A percentile compares a stretch with the other conserved stretches of the same genome.
These are phyloP conservation scores for Nephila pilipes DNA, from an alignment of 1,140 invertebrate genomes.

Conservation along the genomic window DNA sequence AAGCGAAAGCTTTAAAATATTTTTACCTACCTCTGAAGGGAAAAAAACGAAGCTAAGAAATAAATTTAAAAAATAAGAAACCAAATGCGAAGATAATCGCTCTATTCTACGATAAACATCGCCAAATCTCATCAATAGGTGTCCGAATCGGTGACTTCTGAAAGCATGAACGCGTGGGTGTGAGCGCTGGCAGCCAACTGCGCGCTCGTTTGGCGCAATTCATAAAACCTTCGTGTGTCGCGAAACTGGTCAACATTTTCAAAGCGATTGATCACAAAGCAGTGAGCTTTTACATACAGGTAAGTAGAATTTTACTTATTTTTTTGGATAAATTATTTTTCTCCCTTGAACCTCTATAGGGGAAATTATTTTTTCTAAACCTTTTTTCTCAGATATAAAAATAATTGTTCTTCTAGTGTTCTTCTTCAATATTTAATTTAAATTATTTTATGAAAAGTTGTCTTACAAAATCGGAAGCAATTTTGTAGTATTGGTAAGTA, in stretches of 20 bases:
- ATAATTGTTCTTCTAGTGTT: background rate
- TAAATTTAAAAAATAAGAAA: background rate
- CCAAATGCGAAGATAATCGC: background rate
- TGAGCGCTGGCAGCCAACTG: conserved; percentile 1
- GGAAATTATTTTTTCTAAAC: no score
- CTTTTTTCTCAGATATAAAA: no score
- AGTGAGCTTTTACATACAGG: background rate
- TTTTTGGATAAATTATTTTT: no score
- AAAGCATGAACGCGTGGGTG: conserved; percentile 31
- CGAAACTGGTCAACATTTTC: conserved; percentile 28
- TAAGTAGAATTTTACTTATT: background rate
- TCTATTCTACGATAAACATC: background rate
- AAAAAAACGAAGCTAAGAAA: background rate
- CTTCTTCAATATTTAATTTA: background rate
- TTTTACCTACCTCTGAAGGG: background rate
- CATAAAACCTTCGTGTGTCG: conserved; percentile 42
- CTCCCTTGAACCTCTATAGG: no score
- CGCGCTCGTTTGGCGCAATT: conserved; percentile 43
- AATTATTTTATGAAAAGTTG: no score
- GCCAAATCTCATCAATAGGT: conserved; percentile 30
- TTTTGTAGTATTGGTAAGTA: no score
- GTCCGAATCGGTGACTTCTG: background rate
- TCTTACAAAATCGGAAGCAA: no score
- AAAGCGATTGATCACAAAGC: background rate
- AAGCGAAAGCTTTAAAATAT: no score